Base-by-base conservation (phyloP, 53 echinoderm and acorn worm species). In the Apostichopus leukothele region DNA sequence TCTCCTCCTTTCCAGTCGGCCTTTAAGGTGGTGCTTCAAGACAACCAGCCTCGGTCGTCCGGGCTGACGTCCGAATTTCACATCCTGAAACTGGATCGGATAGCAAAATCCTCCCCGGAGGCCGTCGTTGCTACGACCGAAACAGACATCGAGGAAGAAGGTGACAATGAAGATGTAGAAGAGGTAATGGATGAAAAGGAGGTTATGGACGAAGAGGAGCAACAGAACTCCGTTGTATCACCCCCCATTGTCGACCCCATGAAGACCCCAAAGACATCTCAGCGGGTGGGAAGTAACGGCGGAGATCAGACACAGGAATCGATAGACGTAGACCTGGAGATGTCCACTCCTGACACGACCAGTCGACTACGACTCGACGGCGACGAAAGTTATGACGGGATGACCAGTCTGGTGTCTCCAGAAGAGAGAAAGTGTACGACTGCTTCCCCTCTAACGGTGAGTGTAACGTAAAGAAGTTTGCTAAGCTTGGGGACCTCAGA, bases 61-160 rank as follows among this genome's bases (percentile, higher is more conserved):
- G 85, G 85, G 0, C 85, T 85, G 50, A 85, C 85, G 3, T 67
- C 85, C 4, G 85, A 85, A 67, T 85, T 85, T 18, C 9, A 85
- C 50, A 60, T 85, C 27, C 22, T 85, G 12, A 85, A 85, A 85
- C 61, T 85, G 7, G 85, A 85, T 5, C 57, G 50, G 9, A 67
- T 25, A 3, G 27, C 53, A 8, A 6, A 7, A 8, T 53, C 1
- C 20, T 83, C 83, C 1, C 83, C 85, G 67, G 85, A 85, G 66
- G 20, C 71, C 1, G 71, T 6, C 20, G 5, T 0, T 14, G 1
- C 74, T 16, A 76, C 50, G 51, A 27, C 77, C 18, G 3, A 76
- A 1, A 14, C 57, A 57, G 57, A 74, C 25, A 7, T 7, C 20
- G 77, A 76, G 77, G 77, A 25, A 1, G 12, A 51, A 39, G 4